Evolutionary conservation across 2,888 invertebrate species (phyloP), one percentile per base, ranked within the genome.

Genomic region (Ectemnius lituratus): DNA sequence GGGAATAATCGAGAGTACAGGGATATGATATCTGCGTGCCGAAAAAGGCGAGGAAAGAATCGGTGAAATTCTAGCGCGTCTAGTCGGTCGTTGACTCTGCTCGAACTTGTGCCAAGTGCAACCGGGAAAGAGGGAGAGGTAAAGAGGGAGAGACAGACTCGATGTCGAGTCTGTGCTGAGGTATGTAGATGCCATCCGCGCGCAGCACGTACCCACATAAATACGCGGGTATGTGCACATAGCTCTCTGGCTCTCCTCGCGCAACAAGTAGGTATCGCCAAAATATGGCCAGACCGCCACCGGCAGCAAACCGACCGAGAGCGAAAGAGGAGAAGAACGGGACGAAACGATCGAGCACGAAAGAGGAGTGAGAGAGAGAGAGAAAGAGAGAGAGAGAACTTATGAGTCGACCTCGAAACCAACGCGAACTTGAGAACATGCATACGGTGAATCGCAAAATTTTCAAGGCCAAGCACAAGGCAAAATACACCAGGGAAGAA

Each of bases 191-290:
- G 65, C 73, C 61, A 66, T 1, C 4, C 52, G 5, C 47, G 52
- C 52, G 14, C 52, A 6, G 52, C 16, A 52, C 52, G 16, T 52
- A 52, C 52, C 56, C 63, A 73, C 66, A 66, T 1, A 28, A 52
- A 62, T 46, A 60, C 46, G 62, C 61, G 69, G 52, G 65, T 64
- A 63, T 66, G 79, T 70, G 60, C 77, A 72, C 82, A 72, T 73
- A 62, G 70, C 73, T 75, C 77, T 79, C 37, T 23, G 23, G 37
- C 37, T 37, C 71, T 69, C 65, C 76, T 75, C 80, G 85, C 73
- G 87, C 86, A 87, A 86, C 85, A 86, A 87, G 87, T 87, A 84
- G 87, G 73, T 84, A 84, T 82, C 83, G 80, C 86, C 84, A 78
- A 87, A 88, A 88, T 88, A 86, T 88, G 84, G 83, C 79, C 85